A percentile compares a stretch with the other conserved stretches of the same genome.
Conservation (phyloP, 1,140 invertebrate species). For the Temnothorax curvispinosus region DNA sequence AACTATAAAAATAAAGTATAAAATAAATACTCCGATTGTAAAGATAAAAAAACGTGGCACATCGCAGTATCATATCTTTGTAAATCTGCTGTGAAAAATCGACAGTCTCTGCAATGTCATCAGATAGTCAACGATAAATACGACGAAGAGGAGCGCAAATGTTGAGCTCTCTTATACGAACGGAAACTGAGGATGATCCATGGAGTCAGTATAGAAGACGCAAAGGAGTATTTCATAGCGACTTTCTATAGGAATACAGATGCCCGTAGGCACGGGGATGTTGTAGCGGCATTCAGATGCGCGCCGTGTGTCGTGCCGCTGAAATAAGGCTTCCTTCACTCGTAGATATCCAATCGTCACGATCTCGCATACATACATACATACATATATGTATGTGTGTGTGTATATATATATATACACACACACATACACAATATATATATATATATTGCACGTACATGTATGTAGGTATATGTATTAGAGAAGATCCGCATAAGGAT, state of each 20-base stretch:
- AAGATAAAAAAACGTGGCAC: conserved; percentile 9
- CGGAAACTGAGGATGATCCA: conserved; percentile 61
- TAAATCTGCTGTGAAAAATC: conserved; percentile 36
- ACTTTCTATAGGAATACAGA: conserved; percentile 48
- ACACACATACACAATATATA: too few species aligned
- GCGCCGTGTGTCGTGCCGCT: conserved; percentile 8
- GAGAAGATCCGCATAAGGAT: background rate
- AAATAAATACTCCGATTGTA: conserved; percentile 10
- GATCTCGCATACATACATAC: background rate
- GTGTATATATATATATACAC: background rate
- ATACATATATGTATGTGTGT: background rate
- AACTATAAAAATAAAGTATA: background rate
- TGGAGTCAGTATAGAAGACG: conserved; percentile 46
- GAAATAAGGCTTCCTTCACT: conserved; percentile 65
- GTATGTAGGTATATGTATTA: too few species aligned
- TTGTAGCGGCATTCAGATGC: conserved; percentile 61
- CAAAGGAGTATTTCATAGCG: conserved; percentile 18
- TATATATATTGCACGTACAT: background rate
- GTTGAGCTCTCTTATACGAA: conserved; percentile 31
- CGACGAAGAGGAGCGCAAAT: conserved; percentile 3
- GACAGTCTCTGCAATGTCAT: conserved; percentile 28
- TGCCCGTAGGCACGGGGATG: conserved; percentile 41
- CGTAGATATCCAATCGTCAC: conserved; percentile 35
- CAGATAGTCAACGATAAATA: conserved; percentile 53
- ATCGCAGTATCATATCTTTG: conserved; percentile 35